phyloP scores from a whole-genome alignment of 2,113 vertebrate species.

The Junco hyemalis region DNA sequence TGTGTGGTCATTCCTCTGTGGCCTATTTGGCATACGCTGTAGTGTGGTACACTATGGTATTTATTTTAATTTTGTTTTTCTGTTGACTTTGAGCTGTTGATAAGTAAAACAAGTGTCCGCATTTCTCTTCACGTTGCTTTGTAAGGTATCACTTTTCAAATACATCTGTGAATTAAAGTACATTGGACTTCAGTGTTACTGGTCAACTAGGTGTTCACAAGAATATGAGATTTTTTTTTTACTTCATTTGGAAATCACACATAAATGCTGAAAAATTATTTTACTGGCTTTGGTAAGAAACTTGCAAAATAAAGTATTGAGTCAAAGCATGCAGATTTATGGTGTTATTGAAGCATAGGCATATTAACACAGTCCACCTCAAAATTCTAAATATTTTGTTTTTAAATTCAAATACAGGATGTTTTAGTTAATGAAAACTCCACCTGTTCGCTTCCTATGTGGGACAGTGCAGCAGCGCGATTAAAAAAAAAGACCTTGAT shows the following conservation, averaged over 20 bases:
- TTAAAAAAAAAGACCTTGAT: conserved; percentile 5
- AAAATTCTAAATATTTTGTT: conserved; percentile 68
- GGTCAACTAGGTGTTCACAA: not conserved
- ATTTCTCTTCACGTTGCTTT: not conserved
- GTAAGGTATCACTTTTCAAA: not conserved
- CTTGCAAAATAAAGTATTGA: conserved; percentile 6
- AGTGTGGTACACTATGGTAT: not conserved
- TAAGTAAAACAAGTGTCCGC: not conserved
- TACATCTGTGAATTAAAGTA: not conserved
- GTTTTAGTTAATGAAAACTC: conserved; percentile 18
- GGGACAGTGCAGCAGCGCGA: conserved; percentile 8
- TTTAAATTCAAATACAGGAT: conserved; percentile 67
- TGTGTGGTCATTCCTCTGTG: not conserved
- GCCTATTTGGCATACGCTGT: not conserved
- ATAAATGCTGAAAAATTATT: not conserved
- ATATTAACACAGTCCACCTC: conserved; percentile 59
- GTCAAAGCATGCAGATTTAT: conserved; percentile 71
- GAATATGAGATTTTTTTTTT: not conserved
- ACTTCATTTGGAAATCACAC: not conserved
- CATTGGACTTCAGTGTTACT: not conserved
- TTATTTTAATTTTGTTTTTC: not conserved
- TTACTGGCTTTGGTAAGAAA: not conserved
- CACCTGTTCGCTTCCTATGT: conserved; percentile 27
- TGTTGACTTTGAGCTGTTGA: not conserved
- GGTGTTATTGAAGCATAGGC: conserved; percentile 75